Base-by-base conservation (phyloP, 2,113 vertebrate species). In the Corythaixoides concolor region DNA sequence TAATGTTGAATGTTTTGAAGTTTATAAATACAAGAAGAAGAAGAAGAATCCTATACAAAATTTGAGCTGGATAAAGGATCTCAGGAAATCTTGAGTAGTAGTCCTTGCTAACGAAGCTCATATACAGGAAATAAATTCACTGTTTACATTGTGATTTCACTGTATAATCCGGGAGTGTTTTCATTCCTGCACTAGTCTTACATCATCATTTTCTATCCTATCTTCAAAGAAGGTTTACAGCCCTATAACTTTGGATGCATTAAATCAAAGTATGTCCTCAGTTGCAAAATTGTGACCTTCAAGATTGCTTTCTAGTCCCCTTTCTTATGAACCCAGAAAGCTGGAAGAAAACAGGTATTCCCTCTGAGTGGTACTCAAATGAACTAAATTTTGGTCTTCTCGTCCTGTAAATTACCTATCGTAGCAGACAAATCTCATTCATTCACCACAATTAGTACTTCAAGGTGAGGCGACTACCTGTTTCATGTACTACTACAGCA, bases 381-480 rank as follows among this genome's bases (percentile, higher is more conserved):
- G 23, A 97, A 96, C 33, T 80, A 94, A 95, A 92, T 96, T 80
- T 92, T 88, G 39, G 67, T 47, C 56, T 74, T 93, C 94, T 93
- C 94, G 90, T 93, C 58, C 76, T 72, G 49, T 86, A 60, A 89
- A 62, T 88, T 95, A 93, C 64, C 91, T 90, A 78, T 93, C 96
- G 95, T 0, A 4, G 39, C 83, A 88, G 93, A 92, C 55, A 95
- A 84, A 93, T 95, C 49, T 39, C 60, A 93, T 96, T 96, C 87
- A 80, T 69, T 87, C 78, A 80, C 68, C 33, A 39, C 93, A 96
- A 97, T 98, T 97, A 97, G 93, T 89, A 97, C 97, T 97, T 91
- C 41, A 60, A 94, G 90, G 75, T 85, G 81, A 92, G 52, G 89
- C 17, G 32, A 90, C 96, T 96, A 97, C 93, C 88, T 95, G 79